These are phyloP conservation scores for Tinea pellionella DNA, from an alignment of 2,888 invertebrate genomes.

Conservation along the genomic window DNA sequence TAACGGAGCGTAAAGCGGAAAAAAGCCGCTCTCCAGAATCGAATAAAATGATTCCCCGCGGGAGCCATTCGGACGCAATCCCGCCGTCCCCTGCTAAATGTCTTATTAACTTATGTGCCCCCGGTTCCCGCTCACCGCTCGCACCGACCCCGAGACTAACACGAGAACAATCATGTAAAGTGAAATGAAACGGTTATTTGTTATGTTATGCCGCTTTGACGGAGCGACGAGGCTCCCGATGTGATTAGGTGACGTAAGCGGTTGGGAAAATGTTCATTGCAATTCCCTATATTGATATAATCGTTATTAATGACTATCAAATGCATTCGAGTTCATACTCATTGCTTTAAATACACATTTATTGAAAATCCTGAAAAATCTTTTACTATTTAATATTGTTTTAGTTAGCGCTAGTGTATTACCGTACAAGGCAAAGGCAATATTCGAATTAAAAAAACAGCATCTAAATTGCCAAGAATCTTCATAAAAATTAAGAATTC, in stretches of 20 bases:
- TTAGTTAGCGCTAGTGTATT: too few species aligned
- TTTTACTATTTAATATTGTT: too few species aligned
- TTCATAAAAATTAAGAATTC: slow-evolving; percentile 64
- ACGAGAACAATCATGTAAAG: slow-evolving; percentile 69
- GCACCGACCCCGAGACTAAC: slow-evolving; percentile 37
- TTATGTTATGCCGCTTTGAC: slow-evolving; percentile 61
- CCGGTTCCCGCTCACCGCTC: slow-evolving; percentile 32
- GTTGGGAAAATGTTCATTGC: slow-evolving; percentile 32
- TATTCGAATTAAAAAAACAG: not conserved
- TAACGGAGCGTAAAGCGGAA: slow-evolving; percentile 66
- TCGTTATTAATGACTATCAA: not conserved
- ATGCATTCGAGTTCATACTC: not conserved
- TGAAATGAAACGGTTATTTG: slow-evolving; percentile 71
- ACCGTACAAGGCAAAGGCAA: too few species aligned
- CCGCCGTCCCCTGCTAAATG: slow-evolving; percentile 69
- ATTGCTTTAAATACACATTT: too few species aligned
- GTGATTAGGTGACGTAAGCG: slow-evolving; percentile 28
- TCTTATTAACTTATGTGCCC: slow-evolving; percentile 68
- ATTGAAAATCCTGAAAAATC: too few species aligned
- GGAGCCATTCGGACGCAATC: slow-evolving; percentile 77
- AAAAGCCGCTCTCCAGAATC: slow-evolving; percentile 72
- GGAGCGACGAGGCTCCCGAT: slow-evolving; percentile 42
- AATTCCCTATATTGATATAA: slow-evolving; percentile 17
- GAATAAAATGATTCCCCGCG: slow-evolving; percentile 80
- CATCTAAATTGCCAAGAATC: slow-evolving; percentile 26